Evolutionary conservation across 2,797 vertebrate species (phyloP), one percentile per base, ranked within the genome.

Genomic region (Kryptopterus vitreolus): DNA sequence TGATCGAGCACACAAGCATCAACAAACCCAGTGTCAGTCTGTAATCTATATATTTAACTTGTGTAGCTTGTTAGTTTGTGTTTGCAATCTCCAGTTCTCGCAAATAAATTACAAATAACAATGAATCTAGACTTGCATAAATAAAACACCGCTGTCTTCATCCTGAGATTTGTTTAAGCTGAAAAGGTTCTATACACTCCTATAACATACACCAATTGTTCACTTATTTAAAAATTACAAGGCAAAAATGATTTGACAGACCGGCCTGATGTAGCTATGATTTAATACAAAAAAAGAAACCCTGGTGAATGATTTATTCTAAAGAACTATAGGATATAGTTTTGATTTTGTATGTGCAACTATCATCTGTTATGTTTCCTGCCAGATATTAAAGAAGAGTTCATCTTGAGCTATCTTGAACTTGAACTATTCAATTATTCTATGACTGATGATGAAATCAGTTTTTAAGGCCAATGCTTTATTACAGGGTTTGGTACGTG

Each of bases 391-490:
- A 43, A 69, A 29, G 15, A 3, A 16, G 0, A 50, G 66, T 48
- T 69, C 4, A 50, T 50, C 43, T 0, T 50, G 79, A 83, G 31
- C 73, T 61, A 33, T 46, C 76, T 85, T 80, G 22, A 77, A n/a
- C n/a, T 43, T 43, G 74, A 55, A 43, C 48, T 78, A 74, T 70
- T 84, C 13, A n/a, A n/a, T 12, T 62, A 73, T 72, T 81, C 76
- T 85, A 73, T 84, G 81, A 86, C 66, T 69, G 69, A 84, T 83
- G 85, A 87, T 80, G 80, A 80, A 87, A 68, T 72, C n/a, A 6
- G 9, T 52, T 78, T 66, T 69, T 71, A 76, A 76, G 77, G 76
- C 80, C n/a, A 76, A 13, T 82, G 77, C 83, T 77, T 71, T 50
- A 73, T 59, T 48, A 24, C 38, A 50, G 59, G 43, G 24, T 22